Evolutionary conservation across 2,888 invertebrate genomes (phyloP).

Genomic region (Dynastes maya): DNA sequence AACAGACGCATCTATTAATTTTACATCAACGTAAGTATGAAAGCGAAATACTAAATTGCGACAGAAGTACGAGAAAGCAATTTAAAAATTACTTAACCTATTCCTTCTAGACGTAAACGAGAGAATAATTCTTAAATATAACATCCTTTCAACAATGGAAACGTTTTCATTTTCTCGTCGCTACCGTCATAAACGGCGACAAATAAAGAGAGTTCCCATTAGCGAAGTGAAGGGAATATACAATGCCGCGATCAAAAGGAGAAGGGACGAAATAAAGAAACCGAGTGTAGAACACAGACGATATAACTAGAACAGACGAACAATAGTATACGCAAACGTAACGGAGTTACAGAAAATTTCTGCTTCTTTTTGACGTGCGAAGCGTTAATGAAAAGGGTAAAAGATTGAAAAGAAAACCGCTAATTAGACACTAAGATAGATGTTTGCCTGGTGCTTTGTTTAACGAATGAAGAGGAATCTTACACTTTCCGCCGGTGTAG

Average conservation of each 20-base stretch:
- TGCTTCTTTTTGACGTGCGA: neutral
- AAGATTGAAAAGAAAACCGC: conserved; percentile 31
- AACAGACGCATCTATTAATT: too few species aligned
- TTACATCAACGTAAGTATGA: too few species aligned
- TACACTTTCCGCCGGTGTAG: neutral
- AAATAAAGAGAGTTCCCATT: conserved; percentile 21
- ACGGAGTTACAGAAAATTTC: neutral
- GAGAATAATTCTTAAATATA: conserved; percentile 15
- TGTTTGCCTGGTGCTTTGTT: conserved; percentile 9
- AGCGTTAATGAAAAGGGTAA: conserved; percentile 8
- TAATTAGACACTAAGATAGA: conserved; percentile 25
- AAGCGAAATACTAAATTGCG: too few species aligned
- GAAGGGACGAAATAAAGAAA: conserved; percentile 2
- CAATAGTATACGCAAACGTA: conserved; percentile 24
- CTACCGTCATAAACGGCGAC: conserved; percentile 3
- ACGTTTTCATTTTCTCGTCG: conserved; percentile 23
- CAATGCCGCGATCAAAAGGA: neutral
- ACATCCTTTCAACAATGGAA: conserved; percentile 11
- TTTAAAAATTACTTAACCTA: conserved; percentile 23
- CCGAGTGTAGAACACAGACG: conserved; percentile 7
- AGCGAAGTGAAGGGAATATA: conserved; percentile 12
- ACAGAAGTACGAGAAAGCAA: neutral
- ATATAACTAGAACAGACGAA: conserved; percentile 21
- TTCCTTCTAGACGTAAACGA: conserved; percentile 2
- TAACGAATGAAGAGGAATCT: neutral